Conservation (phyloP, 1,140 invertebrate species). For the Lordiphosa clarofinis region DNA sequence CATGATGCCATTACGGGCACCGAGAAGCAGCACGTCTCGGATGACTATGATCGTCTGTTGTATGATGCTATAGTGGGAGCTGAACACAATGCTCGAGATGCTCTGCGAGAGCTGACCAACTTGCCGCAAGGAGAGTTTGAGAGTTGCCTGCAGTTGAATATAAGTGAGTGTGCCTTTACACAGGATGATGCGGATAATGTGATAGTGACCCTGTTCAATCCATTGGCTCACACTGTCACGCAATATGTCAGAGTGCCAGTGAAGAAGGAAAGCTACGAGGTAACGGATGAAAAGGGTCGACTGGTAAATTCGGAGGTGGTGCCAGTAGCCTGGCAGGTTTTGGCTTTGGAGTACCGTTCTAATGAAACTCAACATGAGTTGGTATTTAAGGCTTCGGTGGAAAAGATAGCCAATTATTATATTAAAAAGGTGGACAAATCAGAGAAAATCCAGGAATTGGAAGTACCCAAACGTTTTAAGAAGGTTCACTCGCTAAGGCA, state of each 20-base stretch:
- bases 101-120: slow-evolving; percentile 77
- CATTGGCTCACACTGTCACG: slow-evolving; percentile 84
- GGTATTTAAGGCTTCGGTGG: slow-evolving; percentile 83
- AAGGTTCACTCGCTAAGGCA: not conserved
- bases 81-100: slow-evolving; percentile 32
- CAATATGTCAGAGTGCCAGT: slow-evolving; percentile 88
- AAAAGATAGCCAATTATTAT: slow-evolving; percentile 42
- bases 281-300: slow-evolving; percentile 82
- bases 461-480: not conserved
- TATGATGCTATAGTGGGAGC: slow-evolving; percentile 44
- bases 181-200: slow-evolving; percentile 81
- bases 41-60: slow-evolving; percentile 87
- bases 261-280: slow-evolving; percentile 81
- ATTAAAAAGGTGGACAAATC: slow-evolving; percentile 22
- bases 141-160: slow-evolving; percentile 85
- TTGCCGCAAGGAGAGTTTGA: slow-evolving; percentile 80
- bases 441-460: slow-evolving; percentile 3
- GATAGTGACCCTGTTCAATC: slow-evolving; percentile 90
- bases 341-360: slow-evolving; percentile 83
- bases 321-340: slow-evolving; percentile 82
- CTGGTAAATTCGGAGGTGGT: slow-evolving; percentile 81
- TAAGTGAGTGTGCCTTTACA: slow-evolving; percentile 82
- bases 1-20: slow-evolving; percentile 94
- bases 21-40: slow-evolving; percentile 92
- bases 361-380: slow-evolving; percentile 84